These are phyloP conservation scores for Blastobasis lacticolella DNA, from an alignment of 2,888 invertebrate genomes.

Conservation along the genomic window DNA sequence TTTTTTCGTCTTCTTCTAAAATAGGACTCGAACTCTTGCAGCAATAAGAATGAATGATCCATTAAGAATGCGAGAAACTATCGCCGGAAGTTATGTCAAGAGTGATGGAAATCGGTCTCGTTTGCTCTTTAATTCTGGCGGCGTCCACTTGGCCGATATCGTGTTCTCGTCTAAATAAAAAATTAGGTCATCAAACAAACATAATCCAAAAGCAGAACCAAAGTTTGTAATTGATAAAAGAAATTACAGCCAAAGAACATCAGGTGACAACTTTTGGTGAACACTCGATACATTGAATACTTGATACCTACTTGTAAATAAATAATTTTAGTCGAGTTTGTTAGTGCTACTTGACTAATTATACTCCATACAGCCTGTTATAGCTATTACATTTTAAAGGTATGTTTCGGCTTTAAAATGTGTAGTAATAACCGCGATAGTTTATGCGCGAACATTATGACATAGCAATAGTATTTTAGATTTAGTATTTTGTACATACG, in stretches of 20 bases:
- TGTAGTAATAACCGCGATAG: too few relatives aligned
- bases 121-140: slow-evolving; percentile 16
- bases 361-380: slow-evolving; percentile 18
- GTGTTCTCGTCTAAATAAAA: background rate
- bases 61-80: slow-evolving; percentile 13
- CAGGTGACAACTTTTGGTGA: background rate
- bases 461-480: too few relatives aligned
- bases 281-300: background rate
- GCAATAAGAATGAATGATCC: slow-evolving; percentile 11
- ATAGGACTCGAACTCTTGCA: background rate
- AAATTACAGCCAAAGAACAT: background rate
- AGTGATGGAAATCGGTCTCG: slow-evolving; percentile 13
- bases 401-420: too few relatives aligned
- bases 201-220: background rate
- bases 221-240: background rate
- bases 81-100: slow-evolving; percentile 17
- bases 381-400: background rate
- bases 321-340: too few relatives aligned
- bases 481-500: too few relatives aligned
- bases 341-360: background rate
- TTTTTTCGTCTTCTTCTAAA: too few relatives aligned
- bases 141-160: slow-evolving; percentile 9
- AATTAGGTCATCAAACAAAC: background rate
- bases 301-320: background rate
- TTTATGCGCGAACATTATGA: too few relatives aligned